Evolutionary conservation across 2,797 vertebrate species (phyloP), one percentile per base, ranked within the genome.

Genomic region (Crax fasciolata): DNA sequence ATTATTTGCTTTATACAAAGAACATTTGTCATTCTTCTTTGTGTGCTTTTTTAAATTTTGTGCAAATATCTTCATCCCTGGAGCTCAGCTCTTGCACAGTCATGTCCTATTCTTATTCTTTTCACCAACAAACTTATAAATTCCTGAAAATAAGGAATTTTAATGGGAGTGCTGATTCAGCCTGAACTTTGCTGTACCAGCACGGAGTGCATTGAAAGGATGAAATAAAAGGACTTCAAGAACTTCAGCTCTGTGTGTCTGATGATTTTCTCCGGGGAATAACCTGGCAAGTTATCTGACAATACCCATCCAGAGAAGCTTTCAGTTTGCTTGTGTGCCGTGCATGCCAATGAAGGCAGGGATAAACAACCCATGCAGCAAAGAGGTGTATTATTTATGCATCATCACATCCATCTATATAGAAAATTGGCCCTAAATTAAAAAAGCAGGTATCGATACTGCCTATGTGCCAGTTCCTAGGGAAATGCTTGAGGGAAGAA

Each of bases 351-450:
- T 46, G 61, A 95, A 78, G 44, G 6, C 17, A 46, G 70, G 51
- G 76, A 82, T 20, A 41, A 92, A 86, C 75, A 95, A 84, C 38
- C 52, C 49, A 72, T 59, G n/a, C 70, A 63, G 83, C 85, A 79
- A 59, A 94, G 84, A 23, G 17, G 57, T 74, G 89, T 68, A 89
- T 94, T 88, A 92, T 91, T 93, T 94, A 94, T 91, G 85, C 84
- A 65, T 51, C 23, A 9, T 83, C 83, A 96, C 80, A 92, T 92
- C 74, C 48, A 67, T 90, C 95, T 86, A 61, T 94, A 88, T 3
- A 74, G 85, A 89, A 87, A 91, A 84, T 62, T 63, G 48, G 67
- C 39, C 71, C 65, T 55, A 90, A 88, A 80, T 93, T 93, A 79
- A 76, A 91, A 78, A 94, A 88, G 43, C 82, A 72, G 87, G 71